Conservation (phyloP, 2,113 vertebrate species). For the Pituophis catenifer region DNA sequence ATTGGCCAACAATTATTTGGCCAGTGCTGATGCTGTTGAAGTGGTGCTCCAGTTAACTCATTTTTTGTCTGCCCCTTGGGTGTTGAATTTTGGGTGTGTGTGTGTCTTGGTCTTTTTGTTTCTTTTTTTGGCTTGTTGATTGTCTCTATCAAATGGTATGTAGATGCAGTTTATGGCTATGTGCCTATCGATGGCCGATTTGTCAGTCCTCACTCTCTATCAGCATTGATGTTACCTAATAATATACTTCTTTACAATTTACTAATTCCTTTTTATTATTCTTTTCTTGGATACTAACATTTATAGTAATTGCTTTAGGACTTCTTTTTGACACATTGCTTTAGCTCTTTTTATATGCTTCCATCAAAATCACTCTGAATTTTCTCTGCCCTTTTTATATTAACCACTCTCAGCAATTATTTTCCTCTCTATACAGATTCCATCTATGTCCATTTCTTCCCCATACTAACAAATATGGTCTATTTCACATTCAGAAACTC, state of each 20-base stretch:
- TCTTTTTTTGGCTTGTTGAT: background rate
- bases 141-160: background rate
- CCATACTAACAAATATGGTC: background rate
- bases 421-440: background rate
- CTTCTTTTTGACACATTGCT: background rate
- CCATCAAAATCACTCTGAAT: background rate
- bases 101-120: background rate
- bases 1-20: background rate
- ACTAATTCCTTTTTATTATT: background rate
- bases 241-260: background rate
- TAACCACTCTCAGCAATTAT: background rate
- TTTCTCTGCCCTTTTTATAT: background rate
- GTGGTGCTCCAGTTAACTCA: background rate
- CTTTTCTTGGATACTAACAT: background rate
- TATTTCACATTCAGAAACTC: background rate
- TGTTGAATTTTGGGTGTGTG: background rate
- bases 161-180: background rate
- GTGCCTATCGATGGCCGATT: background rate
- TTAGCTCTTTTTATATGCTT: background rate
- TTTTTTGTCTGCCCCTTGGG: background rate
- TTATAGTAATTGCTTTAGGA: background rate
- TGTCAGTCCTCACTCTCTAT: background rate
- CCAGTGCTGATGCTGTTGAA: background rate
- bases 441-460: background rate
- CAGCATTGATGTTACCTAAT: background rate